These are phyloP conservation scores for Heliconius hewitsoni DNA, from an alignment of 1,140 invertebrate genomes.

Conservation along the genomic window DNA sequence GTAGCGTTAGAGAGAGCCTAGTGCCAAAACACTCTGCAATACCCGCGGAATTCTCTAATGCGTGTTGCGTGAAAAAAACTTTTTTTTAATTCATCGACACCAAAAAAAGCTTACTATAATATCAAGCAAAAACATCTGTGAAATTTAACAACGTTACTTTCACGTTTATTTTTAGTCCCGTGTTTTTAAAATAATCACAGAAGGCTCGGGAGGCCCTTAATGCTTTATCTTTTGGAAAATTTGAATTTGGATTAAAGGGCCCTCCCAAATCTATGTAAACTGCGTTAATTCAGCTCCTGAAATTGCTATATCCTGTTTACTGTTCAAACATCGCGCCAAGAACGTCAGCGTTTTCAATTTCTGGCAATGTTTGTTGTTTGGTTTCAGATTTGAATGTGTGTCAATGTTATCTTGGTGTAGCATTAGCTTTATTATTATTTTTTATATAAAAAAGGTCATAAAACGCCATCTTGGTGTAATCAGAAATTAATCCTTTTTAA, in stretches of 20 bases:
- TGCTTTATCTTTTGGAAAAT: constrained; percentile 72
- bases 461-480: no score
- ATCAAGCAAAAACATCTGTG: neutral
- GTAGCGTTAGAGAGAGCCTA: no score
- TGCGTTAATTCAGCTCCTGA: constrained; percentile 43
- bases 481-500: no score
- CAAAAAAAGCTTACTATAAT: no score
- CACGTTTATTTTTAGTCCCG: neutral
- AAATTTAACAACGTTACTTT: neutral
- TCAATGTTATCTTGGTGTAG: neutral
- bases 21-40: no score
- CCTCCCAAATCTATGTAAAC: constrained; percentile 52
- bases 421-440: neutral
- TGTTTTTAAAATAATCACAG: constrained; percentile 18
- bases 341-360: constrained; percentile 27
- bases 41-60: no score
- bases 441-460: neutral
- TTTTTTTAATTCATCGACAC: no score
- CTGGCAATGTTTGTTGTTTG: constrained; percentile 16
- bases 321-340: constrained; percentile 21
- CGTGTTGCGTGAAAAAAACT: no score
- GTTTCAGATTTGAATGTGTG: neutral
- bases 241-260: constrained; percentile 59
- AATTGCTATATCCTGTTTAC: constrained; percentile 45
- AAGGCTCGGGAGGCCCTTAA: constrained; percentile 49